A percentile compares a stretch with the other conserved stretches of the same genome.
These are phyloP conservation scores for Drosophila eugracilis DNA, from an alignment of 1,140 invertebrate genomes.

Conservation along the genomic window DNA sequence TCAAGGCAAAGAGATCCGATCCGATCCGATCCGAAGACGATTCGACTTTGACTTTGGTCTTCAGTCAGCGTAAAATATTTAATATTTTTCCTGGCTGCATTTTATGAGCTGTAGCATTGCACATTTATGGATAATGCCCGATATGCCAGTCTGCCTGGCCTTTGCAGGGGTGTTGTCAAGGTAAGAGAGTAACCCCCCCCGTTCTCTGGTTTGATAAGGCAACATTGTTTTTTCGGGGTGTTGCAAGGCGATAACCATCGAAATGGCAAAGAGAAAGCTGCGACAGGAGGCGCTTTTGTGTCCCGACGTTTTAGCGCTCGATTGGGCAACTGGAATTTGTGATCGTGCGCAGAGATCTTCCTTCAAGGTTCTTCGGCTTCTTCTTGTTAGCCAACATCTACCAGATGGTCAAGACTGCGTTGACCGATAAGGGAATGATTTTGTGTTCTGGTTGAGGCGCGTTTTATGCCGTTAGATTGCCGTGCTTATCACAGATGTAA, in stretches of 20 bases:
- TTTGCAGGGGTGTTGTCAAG: slow-evolving; percentile 75
- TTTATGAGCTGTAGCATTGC: slow-evolving; percentile 81
- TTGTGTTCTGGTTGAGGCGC: slow-evolving; percentile 31
- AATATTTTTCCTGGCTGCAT: slow-evolving; percentile 59
- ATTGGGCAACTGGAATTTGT: slow-evolving; percentile 69
- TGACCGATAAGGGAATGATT: slow-evolving; percentile 51
- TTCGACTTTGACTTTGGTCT: slow-evolving; percentile 13
- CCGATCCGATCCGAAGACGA: slow-evolving; percentile 26
- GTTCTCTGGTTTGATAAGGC: slow-evolving; percentile 24
- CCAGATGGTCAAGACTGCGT: slow-evolving; percentile 26
- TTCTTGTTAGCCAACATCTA: slow-evolving; percentile 14
- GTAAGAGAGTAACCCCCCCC: slow-evolving; percentile 22
- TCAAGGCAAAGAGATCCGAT: slow-evolving; percentile 63
- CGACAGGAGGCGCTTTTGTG: slow-evolving; percentile 28
- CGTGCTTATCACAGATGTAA: slow-evolving; percentile 7
- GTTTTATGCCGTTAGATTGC: slow-evolving; percentile 35
- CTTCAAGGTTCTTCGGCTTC: slow-evolving; percentile 31
- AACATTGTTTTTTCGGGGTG: slow-evolving; percentile 73
- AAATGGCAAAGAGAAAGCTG: slow-evolving; percentile 72
- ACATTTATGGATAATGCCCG: slow-evolving; percentile 79
- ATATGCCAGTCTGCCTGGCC: slow-evolving; percentile 42
- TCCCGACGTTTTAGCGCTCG: slow-evolving; percentile 47
- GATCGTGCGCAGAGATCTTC: slow-evolving; percentile 68
- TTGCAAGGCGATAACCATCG: slow-evolving; percentile 70
- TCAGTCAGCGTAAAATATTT: slow-evolving; percentile 70